Percentiles rank a stretch among this genome's conserved stretches.
Evolutionary conservation across 1,140 invertebrate species (phyloP).

Genomic region (Lasioglossum baleicum): DNA sequence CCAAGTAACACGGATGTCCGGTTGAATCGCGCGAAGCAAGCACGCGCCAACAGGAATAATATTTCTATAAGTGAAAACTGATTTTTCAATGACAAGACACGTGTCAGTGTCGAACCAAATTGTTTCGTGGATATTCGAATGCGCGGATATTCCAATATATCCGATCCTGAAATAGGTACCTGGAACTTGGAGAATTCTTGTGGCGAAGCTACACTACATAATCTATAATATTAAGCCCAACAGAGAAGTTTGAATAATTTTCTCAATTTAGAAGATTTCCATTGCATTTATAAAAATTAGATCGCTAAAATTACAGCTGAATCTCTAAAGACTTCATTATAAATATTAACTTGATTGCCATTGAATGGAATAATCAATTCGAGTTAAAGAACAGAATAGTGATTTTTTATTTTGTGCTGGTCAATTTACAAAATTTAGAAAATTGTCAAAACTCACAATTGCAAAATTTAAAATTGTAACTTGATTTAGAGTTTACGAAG

Average conservation of each 20-base stretch:
- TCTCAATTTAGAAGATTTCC: not conserved
- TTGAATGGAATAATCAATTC: too few species aligned
- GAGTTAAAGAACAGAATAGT: too few species aligned
- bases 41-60: conserved; percentile 24
- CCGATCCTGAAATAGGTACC: not conserved
- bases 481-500: too few species aligned
- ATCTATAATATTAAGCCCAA: not conserved
- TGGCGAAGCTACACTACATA: conserved; percentile 1
- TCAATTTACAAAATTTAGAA: too few species aligned
- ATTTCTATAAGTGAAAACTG: conserved; percentile 10
- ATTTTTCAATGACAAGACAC: not conserved
- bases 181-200: not conserved
- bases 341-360: not conserved
- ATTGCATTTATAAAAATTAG: not conserved
- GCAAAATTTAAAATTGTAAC: too few species aligned
- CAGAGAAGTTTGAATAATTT: conserved; percentile 26
- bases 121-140: not conserved
- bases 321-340: too few species aligned
- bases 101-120: not conserved
- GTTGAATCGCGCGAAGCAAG: conserved; percentile 9
- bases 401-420: too few species aligned
- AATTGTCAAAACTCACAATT: too few species aligned
- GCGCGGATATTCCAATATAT: not conserved
- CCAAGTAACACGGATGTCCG: conserved; percentile 41
- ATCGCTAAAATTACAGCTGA: not conserved